Evolutionary conservation across 2,797 vertebrate genomes (phyloP).

Genomic region (Heteromormyrus szaboi): DNA sequence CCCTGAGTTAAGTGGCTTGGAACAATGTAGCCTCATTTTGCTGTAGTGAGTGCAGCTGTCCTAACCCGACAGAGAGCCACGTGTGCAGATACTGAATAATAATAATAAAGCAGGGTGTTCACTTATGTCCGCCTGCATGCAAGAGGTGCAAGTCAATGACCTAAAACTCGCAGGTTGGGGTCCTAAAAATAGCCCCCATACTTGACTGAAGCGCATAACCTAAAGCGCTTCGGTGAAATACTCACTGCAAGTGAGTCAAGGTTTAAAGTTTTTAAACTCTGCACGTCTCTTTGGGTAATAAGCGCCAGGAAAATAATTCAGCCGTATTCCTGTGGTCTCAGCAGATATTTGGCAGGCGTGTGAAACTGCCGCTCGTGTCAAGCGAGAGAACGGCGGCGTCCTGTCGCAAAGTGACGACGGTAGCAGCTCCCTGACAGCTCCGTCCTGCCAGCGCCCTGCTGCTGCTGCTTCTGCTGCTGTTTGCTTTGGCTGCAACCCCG

Average conservation of each 20-base stretch:
- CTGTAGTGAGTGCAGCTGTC: background rate
- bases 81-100: background rate
- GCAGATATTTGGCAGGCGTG: background rate
- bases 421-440: background rate
- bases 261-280: background rate
- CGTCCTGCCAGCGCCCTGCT: background rate
- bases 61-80: background rate
- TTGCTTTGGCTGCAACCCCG: background rate
- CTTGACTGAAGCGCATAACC: background rate
- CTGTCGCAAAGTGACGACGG: background rate
- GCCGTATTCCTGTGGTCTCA: background rate
- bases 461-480: background rate
- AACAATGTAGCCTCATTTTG: background rate
- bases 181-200: background rate
- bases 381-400: background rate
- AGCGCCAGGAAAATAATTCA: background rate
- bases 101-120: background rate
- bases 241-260: background rate
- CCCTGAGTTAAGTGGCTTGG: background rate
- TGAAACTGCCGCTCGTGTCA: slow-evolving; percentile 4
- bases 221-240: background rate
- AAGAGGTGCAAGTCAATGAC: background rate
- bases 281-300: background rate
- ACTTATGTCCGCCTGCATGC: background rate
- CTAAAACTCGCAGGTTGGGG: background rate